Evolutionary conservation across 1,140 invertebrate genomes (phyloP).

Genomic region (Calliopsis andreniformis): DNA sequence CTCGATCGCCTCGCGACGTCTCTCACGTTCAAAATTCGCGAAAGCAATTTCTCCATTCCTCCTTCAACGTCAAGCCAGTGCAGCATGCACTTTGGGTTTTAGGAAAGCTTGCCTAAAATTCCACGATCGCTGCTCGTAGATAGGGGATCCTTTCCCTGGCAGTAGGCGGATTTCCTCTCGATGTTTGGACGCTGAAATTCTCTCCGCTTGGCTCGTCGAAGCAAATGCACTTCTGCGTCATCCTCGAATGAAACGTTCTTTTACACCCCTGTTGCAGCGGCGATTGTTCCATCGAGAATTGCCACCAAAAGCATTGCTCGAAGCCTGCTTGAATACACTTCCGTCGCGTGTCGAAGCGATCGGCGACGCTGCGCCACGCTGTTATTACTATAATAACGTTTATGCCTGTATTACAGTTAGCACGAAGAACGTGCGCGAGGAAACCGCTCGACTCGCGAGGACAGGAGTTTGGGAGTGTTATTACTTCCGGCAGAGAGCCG

Average conservation of each 20-base stretch:
- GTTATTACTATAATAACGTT: background rate
- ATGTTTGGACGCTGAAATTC: background rate
- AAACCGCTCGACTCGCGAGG: background rate
- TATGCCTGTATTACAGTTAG: background rate
- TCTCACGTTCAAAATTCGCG: background rate
- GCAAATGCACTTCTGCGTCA: background rate
- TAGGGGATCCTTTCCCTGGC: background rate
- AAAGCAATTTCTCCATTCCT: background rate
- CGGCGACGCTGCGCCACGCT: too few relatives aligned
- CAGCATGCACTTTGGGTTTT: constrained; percentile 12
- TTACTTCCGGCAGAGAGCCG: constrained; percentile 58
- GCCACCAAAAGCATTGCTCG: background rate
- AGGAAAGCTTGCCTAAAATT: constrained; percentile 5
- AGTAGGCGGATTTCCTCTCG: background rate
- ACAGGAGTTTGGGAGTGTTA: constrained; percentile 54
- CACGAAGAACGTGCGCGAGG: too few relatives aligned
- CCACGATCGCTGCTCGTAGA: constrained; percentile 9
- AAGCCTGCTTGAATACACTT: constrained; percentile 8
- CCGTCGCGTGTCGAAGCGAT: background rate
- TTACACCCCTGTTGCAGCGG: background rate
- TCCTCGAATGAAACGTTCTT: too few relatives aligned
- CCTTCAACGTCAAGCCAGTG: background rate
- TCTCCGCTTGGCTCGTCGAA: background rate
- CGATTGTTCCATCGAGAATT: constrained; percentile 2
- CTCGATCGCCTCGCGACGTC: background rate